Conservation (phyloP, 92 coral and sea anemone genomes). For the Siderastrea radians region DNA sequence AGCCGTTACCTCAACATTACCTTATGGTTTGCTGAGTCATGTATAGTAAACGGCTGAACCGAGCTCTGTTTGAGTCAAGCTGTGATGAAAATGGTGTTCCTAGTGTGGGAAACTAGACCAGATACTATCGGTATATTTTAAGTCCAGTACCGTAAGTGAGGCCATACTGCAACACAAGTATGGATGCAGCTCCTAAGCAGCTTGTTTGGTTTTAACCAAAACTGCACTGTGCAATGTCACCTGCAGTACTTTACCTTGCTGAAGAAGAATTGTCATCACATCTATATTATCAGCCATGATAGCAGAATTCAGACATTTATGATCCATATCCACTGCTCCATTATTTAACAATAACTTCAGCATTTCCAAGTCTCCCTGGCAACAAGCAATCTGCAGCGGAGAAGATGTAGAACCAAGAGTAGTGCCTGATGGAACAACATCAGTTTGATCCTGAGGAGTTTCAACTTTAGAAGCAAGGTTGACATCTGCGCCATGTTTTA, state of each 20-base stretch:
- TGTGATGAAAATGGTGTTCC: too few species aligned
- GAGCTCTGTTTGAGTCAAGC: too few species aligned
- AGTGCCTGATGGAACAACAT: slow-evolving; percentile 10
- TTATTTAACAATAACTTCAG: slow-evolving; percentile 73
- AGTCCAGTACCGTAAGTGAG: too few species aligned
- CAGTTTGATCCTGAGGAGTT: slow-evolving; percentile 18
- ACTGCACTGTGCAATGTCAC: neutral
- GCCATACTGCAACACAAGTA: too few species aligned
- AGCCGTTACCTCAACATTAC: too few species aligned
- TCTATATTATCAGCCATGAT: slow-evolving; percentile 81
- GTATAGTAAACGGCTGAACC: too few species aligned
- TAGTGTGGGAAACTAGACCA: too few species aligned
- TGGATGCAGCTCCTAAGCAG: too few species aligned
- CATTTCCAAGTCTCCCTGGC: slow-evolving; percentile 77
- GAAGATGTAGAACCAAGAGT: neutral
- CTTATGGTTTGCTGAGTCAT: too few species aligned
- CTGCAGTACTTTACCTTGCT: slow-evolving; percentile 65
- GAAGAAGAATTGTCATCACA: slow-evolving; percentile 72
- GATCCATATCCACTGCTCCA: slow-evolving; percentile 87
- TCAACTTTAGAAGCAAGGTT: slow-evolving; percentile 71
- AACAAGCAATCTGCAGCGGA: slow-evolving; percentile 91
- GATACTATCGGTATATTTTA: too few species aligned
- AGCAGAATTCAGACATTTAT: slow-evolving; percentile 80
- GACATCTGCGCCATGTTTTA: slow-evolving; percentile 85
- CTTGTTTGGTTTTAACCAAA: neutral